Evolutionary conservation across 2,113 vertebrate species (phyloP), one percentile per base, ranked within the genome.

Genomic region (Amazona guildingii): DNA sequence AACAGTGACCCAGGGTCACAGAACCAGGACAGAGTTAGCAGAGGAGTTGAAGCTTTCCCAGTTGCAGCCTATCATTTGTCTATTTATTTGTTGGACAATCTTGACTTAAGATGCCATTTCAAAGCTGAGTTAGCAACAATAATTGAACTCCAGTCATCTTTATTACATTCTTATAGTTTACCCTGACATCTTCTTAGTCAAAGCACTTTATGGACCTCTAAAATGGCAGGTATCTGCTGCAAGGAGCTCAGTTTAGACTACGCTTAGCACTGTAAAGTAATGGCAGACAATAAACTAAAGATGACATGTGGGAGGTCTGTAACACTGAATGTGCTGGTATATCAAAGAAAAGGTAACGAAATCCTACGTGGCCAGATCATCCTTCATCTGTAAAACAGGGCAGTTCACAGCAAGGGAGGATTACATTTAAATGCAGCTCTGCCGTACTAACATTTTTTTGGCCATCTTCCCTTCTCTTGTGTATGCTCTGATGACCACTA

Each of bases 271-370:
- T 83, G 79, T 55, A 54, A 88, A 59, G 85, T 43, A 85, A 79
- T 39, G 59, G 59, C 41, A 69, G 67, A 85, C 54, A 83, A 73
- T 92, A 97, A 95, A 96, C 66, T 17, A 90, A 77, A 85, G 54
- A 73, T 14, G 90, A 77, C 70, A 83, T 54, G 82, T 90, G 90
- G 87, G 87, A 94, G 92, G 87, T n/a, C 70, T 96, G 78, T 90
- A 67, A 74, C 78, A 67, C 4, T 80, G 72, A 95, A 96, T 92
- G 92, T 94, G 83, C 90, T 90, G 87, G 90, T 92, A 93, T 83
- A 93, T 88, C 72, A 95, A 80, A 88, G 82, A 33, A 63, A 76
- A 90, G 14, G 75, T 90, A 96, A 96, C 77, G 84, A 88, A 96
- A 95, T 83, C 25, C 44, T 95, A 5, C 0, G 0, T 84, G 27